Conservation (phyloP, 2,113 vertebrate genomes). For the Albula glossodonta region DNA sequence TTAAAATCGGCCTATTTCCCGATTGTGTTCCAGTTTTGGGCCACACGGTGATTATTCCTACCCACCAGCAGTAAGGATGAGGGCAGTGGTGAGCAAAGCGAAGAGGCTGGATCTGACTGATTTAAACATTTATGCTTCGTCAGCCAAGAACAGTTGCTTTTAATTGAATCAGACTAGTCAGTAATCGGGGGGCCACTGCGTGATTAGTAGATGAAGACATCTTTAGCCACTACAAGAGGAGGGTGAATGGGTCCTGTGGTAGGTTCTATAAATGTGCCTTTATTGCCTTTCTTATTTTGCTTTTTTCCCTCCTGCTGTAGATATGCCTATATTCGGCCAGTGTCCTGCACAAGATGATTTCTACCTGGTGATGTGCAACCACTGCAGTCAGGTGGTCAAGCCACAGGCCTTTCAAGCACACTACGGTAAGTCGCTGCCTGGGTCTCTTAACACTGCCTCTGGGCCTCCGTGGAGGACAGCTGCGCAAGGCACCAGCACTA, state of each 20-base stretch:
- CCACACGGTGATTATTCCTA: too few species aligned
- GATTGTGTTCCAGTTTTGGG: background rate
- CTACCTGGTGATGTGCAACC: constrained; percentile 99
- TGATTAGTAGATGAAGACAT: too few species aligned
- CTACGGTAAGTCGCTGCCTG: constrained; percentile 84
- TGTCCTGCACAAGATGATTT: constrained; percentile 98
- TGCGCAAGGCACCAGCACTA: background rate
- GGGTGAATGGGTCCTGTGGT: background rate
- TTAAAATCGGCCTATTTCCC: background rate
- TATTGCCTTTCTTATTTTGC: background rate
- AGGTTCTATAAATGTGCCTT: background rate
- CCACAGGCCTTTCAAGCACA: constrained; percentile 99
- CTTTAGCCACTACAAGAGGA: background rate
- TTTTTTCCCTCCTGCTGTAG: constrained; percentile 66
- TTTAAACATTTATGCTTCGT: too few species aligned
- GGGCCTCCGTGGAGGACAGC: background rate
- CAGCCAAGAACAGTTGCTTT: background rate
- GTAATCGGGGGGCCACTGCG: background rate
- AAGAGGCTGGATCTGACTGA: background rate
- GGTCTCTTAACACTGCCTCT: too few species aligned
- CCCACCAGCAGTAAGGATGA: too few species aligned
- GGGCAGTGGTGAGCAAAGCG: background rate
- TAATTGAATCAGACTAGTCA: background rate
- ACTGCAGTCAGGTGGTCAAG: constrained; percentile 98
- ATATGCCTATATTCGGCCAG: constrained; percentile 99